phyloP scores from a whole-genome alignment of 2,888 invertebrate genomes.

The Bombylius discolor region DNA sequence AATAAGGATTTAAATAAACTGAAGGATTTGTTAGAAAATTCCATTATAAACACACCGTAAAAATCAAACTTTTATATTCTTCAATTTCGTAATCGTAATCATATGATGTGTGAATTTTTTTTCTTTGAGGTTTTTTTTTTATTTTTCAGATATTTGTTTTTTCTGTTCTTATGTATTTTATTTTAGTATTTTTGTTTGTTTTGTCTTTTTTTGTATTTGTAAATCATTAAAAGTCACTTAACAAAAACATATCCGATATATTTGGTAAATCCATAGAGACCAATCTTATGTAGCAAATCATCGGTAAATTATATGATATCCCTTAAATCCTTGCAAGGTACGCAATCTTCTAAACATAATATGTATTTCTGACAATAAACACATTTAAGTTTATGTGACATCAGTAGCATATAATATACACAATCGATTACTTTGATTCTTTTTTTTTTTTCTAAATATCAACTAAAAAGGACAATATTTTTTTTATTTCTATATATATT shows the following conservation, averaged over 20 bases:
- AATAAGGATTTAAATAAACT: too few species aligned
- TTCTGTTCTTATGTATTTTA: too few species aligned
- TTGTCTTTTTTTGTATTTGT: not conserved
- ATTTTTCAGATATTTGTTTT: too few species aligned
- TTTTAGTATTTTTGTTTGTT: too few species aligned
- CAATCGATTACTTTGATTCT: not conserved
- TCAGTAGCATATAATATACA: not conserved
- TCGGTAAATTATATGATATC: slow-evolving; percentile 10
- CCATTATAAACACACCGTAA: too few species aligned
- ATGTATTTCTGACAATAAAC: too few species aligned
- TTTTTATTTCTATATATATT: not conserved
- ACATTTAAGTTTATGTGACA: too few species aligned
- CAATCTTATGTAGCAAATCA: slow-evolving; percentile 9
- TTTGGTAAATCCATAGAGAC: not conserved
- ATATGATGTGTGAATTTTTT: too few species aligned
- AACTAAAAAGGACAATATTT: not conserved
- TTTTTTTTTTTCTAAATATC: not conserved
- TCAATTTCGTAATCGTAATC: too few species aligned
- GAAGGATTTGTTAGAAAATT: too few species aligned
- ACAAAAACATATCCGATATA: not conserved
- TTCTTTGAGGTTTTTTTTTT: too few species aligned
- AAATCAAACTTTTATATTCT: too few species aligned
- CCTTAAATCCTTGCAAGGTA: slow-evolving; percentile 9
- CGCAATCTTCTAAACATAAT: not conserved
- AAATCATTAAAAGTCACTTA: not conserved